Evolutionary conservation across 2,113 vertebrate species (phyloP).

Genomic region (Otus sunia): DNA sequence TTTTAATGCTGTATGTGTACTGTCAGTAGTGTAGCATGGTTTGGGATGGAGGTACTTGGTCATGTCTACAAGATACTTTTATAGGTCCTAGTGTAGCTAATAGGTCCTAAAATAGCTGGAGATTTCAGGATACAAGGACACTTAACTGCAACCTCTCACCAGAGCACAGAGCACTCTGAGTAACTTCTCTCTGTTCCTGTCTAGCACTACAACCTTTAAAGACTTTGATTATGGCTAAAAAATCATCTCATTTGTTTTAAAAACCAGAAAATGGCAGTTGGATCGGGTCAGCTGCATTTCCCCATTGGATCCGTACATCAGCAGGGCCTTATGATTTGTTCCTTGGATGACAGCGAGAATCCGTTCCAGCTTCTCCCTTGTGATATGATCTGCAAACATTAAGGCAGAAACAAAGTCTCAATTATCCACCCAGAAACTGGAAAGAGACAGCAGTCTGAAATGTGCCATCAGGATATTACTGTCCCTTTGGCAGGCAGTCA

Average conservation of each 20-base stretch:
- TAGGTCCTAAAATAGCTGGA: neutral
- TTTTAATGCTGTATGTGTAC: neutral
- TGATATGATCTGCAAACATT: slow-evolving; percentile 84
- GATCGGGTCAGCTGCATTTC: neutral
- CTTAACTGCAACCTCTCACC: neutral
- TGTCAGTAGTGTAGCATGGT: neutral
- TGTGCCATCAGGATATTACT: neutral
- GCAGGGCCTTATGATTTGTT: slow-evolving; percentile 87
- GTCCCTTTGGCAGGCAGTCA: neutral
- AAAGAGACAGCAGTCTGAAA: neutral
- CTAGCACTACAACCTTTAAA: neutral
- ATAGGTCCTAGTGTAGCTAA: neutral
- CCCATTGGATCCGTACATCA: slow-evolving; percentile 73
- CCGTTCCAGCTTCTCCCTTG: slow-evolving; percentile 85
- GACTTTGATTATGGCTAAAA: neutral
- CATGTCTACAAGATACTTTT: neutral
- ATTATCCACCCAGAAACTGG: neutral
- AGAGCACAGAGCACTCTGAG: neutral
- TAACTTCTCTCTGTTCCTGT: neutral
- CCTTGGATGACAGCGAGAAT: slow-evolving; percentile 90
- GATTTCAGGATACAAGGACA: neutral
- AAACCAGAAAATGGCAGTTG: neutral
- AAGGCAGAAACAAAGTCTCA: neutral
- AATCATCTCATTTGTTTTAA: neutral
- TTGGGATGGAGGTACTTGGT: neutral